These are phyloP conservation scores for Geococcyx californianus DNA, from an alignment of 2,113 vertebrate species.

Conservation along the genomic window DNA sequence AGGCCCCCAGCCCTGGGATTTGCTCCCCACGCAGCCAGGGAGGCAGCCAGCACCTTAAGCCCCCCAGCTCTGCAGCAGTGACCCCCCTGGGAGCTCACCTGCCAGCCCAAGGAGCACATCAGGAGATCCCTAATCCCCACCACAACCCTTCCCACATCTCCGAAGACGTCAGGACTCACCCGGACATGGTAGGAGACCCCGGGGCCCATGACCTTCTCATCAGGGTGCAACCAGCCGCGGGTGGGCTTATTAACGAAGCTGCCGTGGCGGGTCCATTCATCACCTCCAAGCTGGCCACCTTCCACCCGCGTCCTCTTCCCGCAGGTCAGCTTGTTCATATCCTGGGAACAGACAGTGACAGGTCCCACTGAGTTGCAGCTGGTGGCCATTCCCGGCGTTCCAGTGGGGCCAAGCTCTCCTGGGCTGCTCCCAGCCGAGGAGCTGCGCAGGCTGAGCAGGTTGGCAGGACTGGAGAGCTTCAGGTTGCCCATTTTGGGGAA, in stretches of 20 bases:
- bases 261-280: conserved; percentile 98
- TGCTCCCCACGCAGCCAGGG: neutral
- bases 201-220: conserved; percentile 91
- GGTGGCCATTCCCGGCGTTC: neutral
- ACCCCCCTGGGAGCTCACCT: neutral
- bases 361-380: conserved; percentile 76
- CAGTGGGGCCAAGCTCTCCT: neutral
- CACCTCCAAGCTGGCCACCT: conserved; percentile 95
- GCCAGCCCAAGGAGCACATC: rapidly evolving
- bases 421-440: conserved; percentile 12
- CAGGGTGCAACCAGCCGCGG: conserved; percentile 94
- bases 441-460: conserved; percentile 76
- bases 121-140: neutral
- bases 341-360: conserved; percentile 88
- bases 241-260: conserved; percentile 98
- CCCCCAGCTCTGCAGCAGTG: rapidly evolving
- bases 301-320: conserved; percentile 94
- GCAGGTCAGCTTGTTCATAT: conserved; percentile 98
- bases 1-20: neutral
- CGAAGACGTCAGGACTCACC: conserved; percentile 66
- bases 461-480: conserved; percentile 87
- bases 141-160: neutral
- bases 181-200: conserved; percentile 91
- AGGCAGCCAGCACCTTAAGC: neutral
- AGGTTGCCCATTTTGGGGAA: conserved; percentile 92